Percentiles rank a stretch among this genome's conserved stretches.
Conservation (phyloP, 2,797 vertebrate species). For the Macropodus opercularis region DNA sequence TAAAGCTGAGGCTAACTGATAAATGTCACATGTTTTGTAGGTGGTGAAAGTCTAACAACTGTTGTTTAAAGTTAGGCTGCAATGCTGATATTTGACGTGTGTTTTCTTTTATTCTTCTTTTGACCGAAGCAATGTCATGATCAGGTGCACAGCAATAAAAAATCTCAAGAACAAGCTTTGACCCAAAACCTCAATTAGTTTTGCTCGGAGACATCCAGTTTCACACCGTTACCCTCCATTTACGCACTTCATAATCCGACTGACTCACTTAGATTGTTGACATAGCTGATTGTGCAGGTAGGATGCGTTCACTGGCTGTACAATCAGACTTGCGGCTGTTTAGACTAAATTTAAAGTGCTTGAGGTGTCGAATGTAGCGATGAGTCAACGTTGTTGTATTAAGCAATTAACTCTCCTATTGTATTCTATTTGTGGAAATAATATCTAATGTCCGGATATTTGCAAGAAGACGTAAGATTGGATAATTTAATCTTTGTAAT, state of each 20-base stretch:
- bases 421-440: too few relatives aligned
- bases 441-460: not conserved
- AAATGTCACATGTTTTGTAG: too few relatives aligned
- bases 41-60: too few relatives aligned
- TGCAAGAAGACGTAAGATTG: not conserved
- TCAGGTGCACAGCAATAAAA: too few relatives aligned
- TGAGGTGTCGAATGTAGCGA: not conserved
- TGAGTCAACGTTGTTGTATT: not conserved
- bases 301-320: not conserved
- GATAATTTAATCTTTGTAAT: not conserved
- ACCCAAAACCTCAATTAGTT: not conserved
- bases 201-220: slow-evolving; percentile 1
- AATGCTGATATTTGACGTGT: too few relatives aligned
- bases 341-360: not conserved
- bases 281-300: not conserved
- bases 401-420: too few relatives aligned
- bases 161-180: too few relatives aligned
- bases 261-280: not conserved
- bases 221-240: slow-evolving; percentile 1
- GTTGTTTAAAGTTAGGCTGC: too few relatives aligned
- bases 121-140: too few relatives aligned
- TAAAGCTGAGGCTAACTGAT: too few relatives aligned
- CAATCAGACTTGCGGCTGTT: not conserved
- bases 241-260: not conserved
- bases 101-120: too few relatives aligned